phyloP scores from a whole-genome alignment of 2,797 vertebrate genomes.

The Labroides dimidiatus region DNA sequence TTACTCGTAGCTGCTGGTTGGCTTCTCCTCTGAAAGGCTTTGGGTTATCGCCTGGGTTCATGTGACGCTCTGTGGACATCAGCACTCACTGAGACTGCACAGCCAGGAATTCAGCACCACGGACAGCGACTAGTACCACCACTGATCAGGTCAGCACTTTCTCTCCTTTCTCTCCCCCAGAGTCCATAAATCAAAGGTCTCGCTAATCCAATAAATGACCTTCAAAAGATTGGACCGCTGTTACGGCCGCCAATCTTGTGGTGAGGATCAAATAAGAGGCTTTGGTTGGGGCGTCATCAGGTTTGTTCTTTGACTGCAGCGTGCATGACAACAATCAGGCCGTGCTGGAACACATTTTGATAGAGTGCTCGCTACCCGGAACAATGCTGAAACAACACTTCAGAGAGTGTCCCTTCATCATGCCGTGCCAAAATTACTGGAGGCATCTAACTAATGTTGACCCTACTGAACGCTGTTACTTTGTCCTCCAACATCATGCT shows the following conservation, averaged over 20 bases:
- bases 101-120: conserved; percentile 60
- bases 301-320: conserved; percentile 36
- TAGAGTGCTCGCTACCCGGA: conserved; percentile 4
- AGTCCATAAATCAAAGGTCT: conserved; percentile 68
- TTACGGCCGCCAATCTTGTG: conserved; percentile 52
- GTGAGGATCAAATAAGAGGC: conserved; percentile 55
- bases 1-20: conserved; percentile 46
- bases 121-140: conserved; percentile 57
- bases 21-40: conserved; percentile 34
- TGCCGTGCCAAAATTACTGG: conserved; percentile 10
- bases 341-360: neutral
- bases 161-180: too few relatives aligned
- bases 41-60: conserved; percentile 53
- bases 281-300: conserved; percentile 36
- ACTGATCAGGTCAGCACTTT: conserved; percentile 60
- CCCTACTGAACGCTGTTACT: neutral
- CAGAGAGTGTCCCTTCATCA: neutral
- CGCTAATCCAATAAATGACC: conserved; percentile 72
- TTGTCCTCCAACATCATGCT: neutral
- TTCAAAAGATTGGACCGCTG: conserved; percentile 64
- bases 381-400: conserved; percentile 10
- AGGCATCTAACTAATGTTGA: neutral
- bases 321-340: conserved; percentile 1
- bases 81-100: conserved; percentile 53
- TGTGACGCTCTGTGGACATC: conserved; percentile 52